Base-by-base conservation (phyloP, 2,888 invertebrate genomes). In the Platycheirus albimanus region DNA sequence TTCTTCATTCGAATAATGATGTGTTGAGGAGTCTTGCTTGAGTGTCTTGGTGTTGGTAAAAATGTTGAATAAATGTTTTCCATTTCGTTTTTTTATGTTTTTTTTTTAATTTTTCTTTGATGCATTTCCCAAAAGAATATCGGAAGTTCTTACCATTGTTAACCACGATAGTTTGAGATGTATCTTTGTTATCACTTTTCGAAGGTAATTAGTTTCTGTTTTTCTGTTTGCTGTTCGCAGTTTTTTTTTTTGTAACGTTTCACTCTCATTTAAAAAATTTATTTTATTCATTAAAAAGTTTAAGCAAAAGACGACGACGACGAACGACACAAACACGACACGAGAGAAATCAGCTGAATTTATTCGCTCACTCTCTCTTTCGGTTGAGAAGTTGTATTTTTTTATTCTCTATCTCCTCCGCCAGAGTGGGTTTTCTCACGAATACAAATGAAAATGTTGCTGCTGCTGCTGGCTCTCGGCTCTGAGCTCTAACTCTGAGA, bases 331-430 rank as follows among this genome's bases (percentile, higher is more conserved):
- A n/a, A n/a, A n/a, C n/a, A n/a, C n/a, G n/a, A n/a, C 6, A 49
- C 28, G 58, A 58, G 56, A 63, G 67, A 74, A 78, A 78, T 66
- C 78, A 78, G 67, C 79, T 79, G 74, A 79, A 79, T 74, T 45
- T 45, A 49, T 61, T 33, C 38, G 64, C 71, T 51, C 66, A 80
- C 80, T 80, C 80, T 80, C 80, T 80, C 80, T 75, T 80, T 80
- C 69, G 19, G 71, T 47, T 19, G 45, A 58, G 30, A 17, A 11
- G n/a, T 52, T 3, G 1, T 33, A 10, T 33, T 61, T 6, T 56
- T 38, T 19, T 56, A 20, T 8, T 51, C 2, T 11, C 13, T 20
- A 13, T 56, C 36, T 56, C 38, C 7, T 20, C 10, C n/a, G 20
- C 20, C 8, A 47, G 11, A n/a, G 10, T 3, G 7, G 24, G 28